phyloP scores from a whole-genome alignment of 2,888 invertebrate species.

The Alloscopus bannaensis region DNA sequence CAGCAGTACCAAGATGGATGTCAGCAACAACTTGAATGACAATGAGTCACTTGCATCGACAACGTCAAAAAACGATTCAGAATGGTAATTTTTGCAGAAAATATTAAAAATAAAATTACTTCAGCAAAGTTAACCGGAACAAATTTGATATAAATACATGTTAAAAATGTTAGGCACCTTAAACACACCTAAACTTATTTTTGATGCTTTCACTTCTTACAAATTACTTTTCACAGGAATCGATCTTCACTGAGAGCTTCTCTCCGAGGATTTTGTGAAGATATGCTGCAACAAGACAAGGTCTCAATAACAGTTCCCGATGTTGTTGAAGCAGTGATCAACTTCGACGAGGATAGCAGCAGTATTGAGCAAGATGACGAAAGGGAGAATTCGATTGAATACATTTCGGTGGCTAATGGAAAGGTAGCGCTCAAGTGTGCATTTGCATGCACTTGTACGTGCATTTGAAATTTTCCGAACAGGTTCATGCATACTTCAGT shows the following conservation, averaged over 20 bases:
- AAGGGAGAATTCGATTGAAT: constrained; percentile 71
- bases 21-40: constrained; percentile 36
- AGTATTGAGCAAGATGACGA: constrained; percentile 67
- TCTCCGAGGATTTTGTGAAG: constrained; percentile 69
- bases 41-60: constrained; percentile 56
- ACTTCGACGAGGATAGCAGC: constrained; percentile 71
- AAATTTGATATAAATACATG: too few relatives aligned
- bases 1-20: constrained; percentile 21
- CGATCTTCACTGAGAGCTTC: constrained; percentile 65
- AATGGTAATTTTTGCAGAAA: constrained; percentile 68
- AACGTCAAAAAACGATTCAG: constrained; percentile 57
- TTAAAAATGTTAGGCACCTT: too few relatives aligned
- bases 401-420: constrained; percentile 72
- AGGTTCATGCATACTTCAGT: too few relatives aligned
- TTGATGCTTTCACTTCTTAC: not conserved
- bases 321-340: constrained; percentile 70
- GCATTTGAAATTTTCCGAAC: too few relatives aligned
- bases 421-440: constrained; percentile 66
- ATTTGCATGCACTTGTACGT: not conserved
- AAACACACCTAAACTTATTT: not conserved
- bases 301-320: constrained; percentile 62
- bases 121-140: too few relatives aligned
- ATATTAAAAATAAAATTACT: not conserved
- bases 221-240: constrained; percentile 39
- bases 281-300: constrained; percentile 65